Conservation (phyloP, 2,797 vertebrate genomes). For the Propithecus deckenii region DNA sequence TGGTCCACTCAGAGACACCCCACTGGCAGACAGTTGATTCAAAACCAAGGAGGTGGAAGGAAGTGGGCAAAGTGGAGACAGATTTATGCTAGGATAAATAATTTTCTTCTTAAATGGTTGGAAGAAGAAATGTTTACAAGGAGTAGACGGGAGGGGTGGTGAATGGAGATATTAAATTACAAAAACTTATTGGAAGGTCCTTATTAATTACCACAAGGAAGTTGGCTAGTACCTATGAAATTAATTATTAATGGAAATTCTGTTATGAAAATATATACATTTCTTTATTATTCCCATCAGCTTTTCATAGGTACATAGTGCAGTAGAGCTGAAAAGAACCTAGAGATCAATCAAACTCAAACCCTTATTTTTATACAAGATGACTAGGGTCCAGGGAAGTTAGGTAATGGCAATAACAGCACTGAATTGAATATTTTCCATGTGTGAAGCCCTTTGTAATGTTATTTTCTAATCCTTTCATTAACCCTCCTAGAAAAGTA, state of each 20-base stretch:
- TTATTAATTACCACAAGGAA: not conserved
- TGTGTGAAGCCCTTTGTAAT: not conserved
- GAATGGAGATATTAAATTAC: not conserved
- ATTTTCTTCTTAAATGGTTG: slow-evolving; percentile 7
- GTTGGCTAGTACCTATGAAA: not conserved
- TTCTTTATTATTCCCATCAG: not conserved
- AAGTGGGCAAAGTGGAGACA: not conserved
- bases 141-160: not conserved
- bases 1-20: slow-evolving; percentile 35
- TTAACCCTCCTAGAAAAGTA: not conserved
- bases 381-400: not conserved
- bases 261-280: not conserved
- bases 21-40: not conserved
- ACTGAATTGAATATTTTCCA: not conserved
- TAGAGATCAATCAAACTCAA: not conserved
- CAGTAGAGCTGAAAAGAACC: not conserved
- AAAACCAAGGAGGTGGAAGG: slow-evolving; percentile 42
- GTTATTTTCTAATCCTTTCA: not conserved
- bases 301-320: not conserved
- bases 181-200: not conserved
- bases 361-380: not conserved
- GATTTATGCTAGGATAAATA: not conserved
- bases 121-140: not conserved
- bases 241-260: not conserved
- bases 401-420: not conserved